These are phyloP conservation scores for Ophion ventricosus DNA, from an alignment of 2,888 invertebrate species.

Conservation along the genomic window DNA sequence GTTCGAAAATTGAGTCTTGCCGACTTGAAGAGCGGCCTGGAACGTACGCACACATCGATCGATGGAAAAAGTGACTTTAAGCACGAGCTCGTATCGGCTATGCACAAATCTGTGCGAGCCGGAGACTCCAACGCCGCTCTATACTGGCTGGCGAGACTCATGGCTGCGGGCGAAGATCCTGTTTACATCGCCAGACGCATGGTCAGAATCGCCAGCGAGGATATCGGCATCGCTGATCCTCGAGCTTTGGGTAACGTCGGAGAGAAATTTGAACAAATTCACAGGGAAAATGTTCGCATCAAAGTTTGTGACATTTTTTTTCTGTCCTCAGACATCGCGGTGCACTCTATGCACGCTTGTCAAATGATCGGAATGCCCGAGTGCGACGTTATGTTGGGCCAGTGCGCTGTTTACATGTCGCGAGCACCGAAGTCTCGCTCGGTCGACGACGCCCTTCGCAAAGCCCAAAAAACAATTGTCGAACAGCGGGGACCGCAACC, in stretches of 20 bases:
- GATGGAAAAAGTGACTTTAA: conserved; percentile 66
- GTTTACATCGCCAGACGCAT: conserved; percentile 74
- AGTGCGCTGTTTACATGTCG: conserved; percentile 90
- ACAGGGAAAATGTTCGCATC: neutral
- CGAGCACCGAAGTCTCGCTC: conserved; percentile 88
- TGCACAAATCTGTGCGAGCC: conserved; percentile 73
- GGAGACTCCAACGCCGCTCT: conserved; percentile 70
- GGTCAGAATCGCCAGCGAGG: conserved; percentile 74
- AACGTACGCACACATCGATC: conserved; percentile 58
- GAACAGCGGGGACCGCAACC: conserved; percentile 86
- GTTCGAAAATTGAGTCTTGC: conserved; percentile 77
- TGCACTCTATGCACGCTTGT: conserved; percentile 90
- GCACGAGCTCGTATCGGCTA: conserved; percentile 72
- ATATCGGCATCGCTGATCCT: conserved; percentile 70
- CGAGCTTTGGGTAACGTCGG: conserved; percentile 71
- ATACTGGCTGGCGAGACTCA: conserved; percentile 75
- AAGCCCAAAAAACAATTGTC: conserved; percentile 45
- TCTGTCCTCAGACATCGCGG: conserved; percentile 86
- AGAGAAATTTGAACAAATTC: neutral
- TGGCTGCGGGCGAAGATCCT: conserved; percentile 75
- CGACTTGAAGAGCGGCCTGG: conserved; percentile 70
- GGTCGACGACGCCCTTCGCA: conserved; percentile 83
- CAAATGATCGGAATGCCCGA: conserved; percentile 92
- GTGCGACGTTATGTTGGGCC: conserved; percentile 89
- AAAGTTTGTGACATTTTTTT: no score